Conservation (phyloP, 2,797 vertebrate genomes). For the Rhinogobio ventralis region DNA sequence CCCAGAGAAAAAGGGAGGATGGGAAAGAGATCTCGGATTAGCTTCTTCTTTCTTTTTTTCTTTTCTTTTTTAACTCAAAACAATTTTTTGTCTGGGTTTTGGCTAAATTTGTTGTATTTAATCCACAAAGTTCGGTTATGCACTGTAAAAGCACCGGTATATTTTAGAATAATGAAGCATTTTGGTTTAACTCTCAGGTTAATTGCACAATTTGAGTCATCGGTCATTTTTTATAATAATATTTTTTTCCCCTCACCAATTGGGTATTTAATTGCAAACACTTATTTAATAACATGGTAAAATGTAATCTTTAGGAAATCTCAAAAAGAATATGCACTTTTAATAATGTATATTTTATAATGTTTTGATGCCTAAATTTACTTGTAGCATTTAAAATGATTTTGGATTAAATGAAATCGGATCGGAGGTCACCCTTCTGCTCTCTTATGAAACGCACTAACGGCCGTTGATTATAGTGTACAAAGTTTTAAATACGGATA, state of each 20-base stretch:
- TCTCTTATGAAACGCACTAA: no score
- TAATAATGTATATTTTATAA: no score
- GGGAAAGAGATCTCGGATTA: conserved; percentile 5
- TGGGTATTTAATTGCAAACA: not conserved
- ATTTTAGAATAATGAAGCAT: not conserved
- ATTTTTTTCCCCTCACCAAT: not conserved
- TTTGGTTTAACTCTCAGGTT: not conserved
- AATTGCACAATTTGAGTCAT: not conserved
- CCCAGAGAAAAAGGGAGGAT: not conserved
- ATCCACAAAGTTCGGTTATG: not conserved
- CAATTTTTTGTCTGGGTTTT: not conserved
- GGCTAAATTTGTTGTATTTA: not conserved
- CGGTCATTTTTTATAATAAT: not conserved
- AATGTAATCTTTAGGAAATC: not conserved
- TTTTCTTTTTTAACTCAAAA: not conserved
- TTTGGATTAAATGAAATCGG: no score
- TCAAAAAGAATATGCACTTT: not conserved
- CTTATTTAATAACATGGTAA: not conserved
- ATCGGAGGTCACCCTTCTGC: no score
- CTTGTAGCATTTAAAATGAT: no score
- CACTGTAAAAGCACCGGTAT: not conserved
- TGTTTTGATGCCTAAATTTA: no score
- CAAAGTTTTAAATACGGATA: no score
- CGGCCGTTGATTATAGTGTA: no score
- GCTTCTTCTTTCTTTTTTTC: not conserved